Base-by-base conservation (phyloP, 2,797 vertebrate species). In the Gallinago nigripennis region DNA sequence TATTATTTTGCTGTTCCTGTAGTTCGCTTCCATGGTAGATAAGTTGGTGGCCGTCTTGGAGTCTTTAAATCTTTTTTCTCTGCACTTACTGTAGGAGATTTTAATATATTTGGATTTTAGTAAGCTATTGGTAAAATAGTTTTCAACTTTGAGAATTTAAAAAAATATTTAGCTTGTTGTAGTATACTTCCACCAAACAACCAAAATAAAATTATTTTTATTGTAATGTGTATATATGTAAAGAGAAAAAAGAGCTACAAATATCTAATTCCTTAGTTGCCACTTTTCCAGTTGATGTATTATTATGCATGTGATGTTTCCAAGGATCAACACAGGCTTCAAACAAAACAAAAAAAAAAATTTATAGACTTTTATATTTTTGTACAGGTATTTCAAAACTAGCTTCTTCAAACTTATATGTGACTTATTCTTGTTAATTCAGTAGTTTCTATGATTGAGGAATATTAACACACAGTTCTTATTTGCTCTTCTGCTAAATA, bases 221-320 rank as follows among this genome's bases (percentile, higher is more conserved):
- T 99, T 98, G 98, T 98, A 98, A 98, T 98, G 98, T 98, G 98
- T 98, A 98, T 98, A 98, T 98, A 98, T 98, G 97, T 98, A 98
- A 98, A 98, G 97, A 98, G 96, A 98, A 98, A 94, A 97, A 98
- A 98, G 92, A 98, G 96, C 97, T 98, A 98, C 98, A 98, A 95
- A 98, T 98, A 98, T 98, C 98, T 98, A 98, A 98, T 98, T 98
- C 98, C 98, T 99, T 98, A 98, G 98, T 99, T 98, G 98, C 98
- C 98, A 99, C 98, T 99, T 99, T 99, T 98, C 98, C 98, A 98
- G 98, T 97, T 97, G 97, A 98, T 98, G 98, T 94, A 98, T 99
- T 98, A 98, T 97, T 99, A 98, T 98, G 99, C 99, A 99, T 99
- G 99, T 98, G 98, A 98, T 98, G 98, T 99, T 99, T 99, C 98